Evolutionary conservation across 1,140 invertebrate species (phyloP).

Genomic region (Hyphantria cunea): DNA sequence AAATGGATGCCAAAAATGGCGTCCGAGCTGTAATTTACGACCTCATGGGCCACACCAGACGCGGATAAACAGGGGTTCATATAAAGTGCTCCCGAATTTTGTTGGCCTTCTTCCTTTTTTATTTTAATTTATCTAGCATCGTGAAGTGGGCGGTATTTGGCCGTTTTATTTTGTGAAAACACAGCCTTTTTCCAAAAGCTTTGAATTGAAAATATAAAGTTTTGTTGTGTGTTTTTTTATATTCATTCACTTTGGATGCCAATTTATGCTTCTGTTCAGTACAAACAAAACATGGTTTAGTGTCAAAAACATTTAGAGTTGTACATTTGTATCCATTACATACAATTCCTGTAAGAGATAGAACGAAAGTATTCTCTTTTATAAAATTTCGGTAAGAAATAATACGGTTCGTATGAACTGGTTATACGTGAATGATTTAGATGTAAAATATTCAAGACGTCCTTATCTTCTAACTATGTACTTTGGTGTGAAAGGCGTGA

Average conservation of each 20-base stretch:
- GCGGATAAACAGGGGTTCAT: constrained; percentile 30
- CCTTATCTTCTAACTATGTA: background rate
- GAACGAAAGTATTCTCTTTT: background rate
- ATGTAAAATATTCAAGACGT: constrained; percentile 1
- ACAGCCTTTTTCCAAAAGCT: constrained; percentile 13
- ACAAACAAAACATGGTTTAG: background rate
- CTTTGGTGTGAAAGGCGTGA: background rate
- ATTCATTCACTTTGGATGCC: background rate
- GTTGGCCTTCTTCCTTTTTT: constrained; percentile 32
- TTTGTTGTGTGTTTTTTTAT: constrained; percentile 1
- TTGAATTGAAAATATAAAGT: constrained; percentile 17
- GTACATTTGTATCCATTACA: background rate
- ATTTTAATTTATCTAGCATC: constrained; percentile 41
- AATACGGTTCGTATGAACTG: background rate
- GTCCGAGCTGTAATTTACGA: constrained; percentile 26
- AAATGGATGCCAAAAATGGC: constrained; percentile 27
- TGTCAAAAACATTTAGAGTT: background rate
- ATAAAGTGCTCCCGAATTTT: constrained; percentile 30
- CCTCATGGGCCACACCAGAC: constrained; percentile 22
- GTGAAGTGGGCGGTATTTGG: constrained; percentile 24
- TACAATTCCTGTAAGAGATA: background rate
- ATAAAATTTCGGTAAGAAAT: background rate
- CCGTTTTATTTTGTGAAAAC: constrained; percentile 24
- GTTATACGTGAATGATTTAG: too few species aligned
- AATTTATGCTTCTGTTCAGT: background rate